phyloP scores from a whole-genome alignment of 2,113 vertebrate species.

The Lycaon pictus region DNA sequence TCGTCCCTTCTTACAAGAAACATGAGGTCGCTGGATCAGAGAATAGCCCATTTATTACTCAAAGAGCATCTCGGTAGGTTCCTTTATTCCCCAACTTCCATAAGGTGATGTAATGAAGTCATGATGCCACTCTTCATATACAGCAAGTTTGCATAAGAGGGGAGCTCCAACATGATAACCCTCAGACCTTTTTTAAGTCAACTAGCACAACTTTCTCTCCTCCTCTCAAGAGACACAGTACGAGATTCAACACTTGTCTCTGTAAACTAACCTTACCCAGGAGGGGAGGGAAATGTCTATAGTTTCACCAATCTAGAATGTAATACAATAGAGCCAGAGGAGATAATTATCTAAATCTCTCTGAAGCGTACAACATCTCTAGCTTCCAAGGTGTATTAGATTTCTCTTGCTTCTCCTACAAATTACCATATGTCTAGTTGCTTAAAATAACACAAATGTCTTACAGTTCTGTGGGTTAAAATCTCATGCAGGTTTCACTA shows the following conservation, averaged over 20 bases:
- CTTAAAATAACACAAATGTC: neutral
- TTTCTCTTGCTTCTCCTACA: neutral
- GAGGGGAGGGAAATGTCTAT: neutral
- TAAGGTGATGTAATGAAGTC: neutral
- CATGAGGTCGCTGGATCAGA: neutral
- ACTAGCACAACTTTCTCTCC: neutral
- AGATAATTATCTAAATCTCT: neutral
- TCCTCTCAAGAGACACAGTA: neutral
- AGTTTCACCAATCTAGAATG: neutral
- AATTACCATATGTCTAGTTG: neutral
- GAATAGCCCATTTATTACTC: neutral
- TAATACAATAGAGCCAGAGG: neutral
- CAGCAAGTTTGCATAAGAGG: neutral
- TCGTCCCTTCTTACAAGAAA: neutral
- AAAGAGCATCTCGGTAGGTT: neutral
- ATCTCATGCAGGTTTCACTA: neutral
- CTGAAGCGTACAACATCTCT: neutral
- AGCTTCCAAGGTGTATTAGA: neutral
- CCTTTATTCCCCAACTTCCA: neutral
- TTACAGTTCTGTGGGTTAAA: neutral
- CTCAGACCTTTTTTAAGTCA: neutral
- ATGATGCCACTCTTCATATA: neutral
- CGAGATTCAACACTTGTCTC: neutral
- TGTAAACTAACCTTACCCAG: neutral
- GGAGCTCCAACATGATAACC: neutral